Evolutionary conservation across 1,140 invertebrate genomes (phyloP).

Genomic region (Tyrophagus putrescentiae): DNA sequence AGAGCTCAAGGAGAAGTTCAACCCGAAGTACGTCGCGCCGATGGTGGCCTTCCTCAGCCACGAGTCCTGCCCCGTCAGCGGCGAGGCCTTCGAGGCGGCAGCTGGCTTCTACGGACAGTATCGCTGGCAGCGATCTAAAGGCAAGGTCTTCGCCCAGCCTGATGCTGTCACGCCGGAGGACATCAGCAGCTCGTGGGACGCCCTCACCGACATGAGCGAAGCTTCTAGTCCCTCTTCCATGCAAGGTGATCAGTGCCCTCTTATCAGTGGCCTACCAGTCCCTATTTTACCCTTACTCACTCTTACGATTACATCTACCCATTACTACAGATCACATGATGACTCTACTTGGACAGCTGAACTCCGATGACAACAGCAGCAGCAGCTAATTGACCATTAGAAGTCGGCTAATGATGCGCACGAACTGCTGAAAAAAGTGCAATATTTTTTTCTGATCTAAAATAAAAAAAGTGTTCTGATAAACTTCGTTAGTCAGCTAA

Average conservation of each 20-base stretch:
- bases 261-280: background rate
- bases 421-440: no score
- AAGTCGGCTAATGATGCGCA: no score
- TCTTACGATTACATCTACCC: background rate
- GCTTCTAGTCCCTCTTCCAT: constrained; percentile 24
- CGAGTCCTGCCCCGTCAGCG: constrained; percentile 70
- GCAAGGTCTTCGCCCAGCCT: constrained; percentile 46
- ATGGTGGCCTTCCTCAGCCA: constrained; percentile 83
- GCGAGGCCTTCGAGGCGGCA: constrained; percentile 76
- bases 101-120: constrained; percentile 82
- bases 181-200: constrained; percentile 66
- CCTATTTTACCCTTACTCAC: background rate
- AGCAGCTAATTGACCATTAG: no score
- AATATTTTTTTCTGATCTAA: no score
- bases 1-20: constrained; percentile 44
- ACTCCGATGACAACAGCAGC: no score
- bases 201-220: constrained; percentile 65
- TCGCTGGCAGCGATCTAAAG: constrained; percentile 53
- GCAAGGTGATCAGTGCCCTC: background rate
- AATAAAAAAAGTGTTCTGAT: no score
- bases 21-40: constrained; percentile 82
- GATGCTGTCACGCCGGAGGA: constrained; percentile 37
- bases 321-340: constrained; percentile 3
- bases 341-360: background rate
- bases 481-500: no score